These are phyloP conservation scores for Moxostoma hubbsi DNA, from an alignment of 2,797 vertebrate species.

Conservation along the genomic window DNA sequence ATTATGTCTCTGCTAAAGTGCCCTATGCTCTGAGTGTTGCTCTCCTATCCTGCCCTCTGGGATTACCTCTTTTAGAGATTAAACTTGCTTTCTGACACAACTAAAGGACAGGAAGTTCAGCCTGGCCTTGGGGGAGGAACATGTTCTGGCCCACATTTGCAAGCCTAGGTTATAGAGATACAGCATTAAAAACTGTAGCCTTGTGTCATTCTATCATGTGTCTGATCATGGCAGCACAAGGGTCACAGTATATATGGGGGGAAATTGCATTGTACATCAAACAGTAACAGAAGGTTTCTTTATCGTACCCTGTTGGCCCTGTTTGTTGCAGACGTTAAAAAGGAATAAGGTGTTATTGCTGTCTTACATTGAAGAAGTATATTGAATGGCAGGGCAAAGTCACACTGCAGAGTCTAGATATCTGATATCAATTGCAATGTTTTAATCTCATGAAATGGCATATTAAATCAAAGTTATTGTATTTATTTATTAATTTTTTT, in stretches of 20 bases:
- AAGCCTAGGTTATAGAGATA: background rate
- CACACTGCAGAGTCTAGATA: background rate
- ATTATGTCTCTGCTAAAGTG: slow-evolving; percentile 46
- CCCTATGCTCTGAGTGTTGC: slow-evolving; percentile 22
- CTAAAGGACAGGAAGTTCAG: slow-evolving; percentile 55
- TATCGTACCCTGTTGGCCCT: background rate
- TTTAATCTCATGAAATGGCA: no score
- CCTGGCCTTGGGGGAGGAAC: slow-evolving; percentile 24
- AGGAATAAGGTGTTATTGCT: background rate
- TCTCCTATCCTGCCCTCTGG: slow-evolving; percentile 32
- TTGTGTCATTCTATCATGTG: background rate
- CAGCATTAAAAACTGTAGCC: background rate
- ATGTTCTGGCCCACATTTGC: slow-evolving; percentile 15
- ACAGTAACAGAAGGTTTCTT: background rate
- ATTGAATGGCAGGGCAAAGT: slow-evolving; percentile 1
- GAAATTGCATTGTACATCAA: background rate
- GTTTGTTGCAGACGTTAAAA: background rate
- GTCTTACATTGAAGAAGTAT: background rate
- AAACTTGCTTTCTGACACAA: slow-evolving; percentile 55
- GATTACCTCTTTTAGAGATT: slow-evolving; percentile 65
- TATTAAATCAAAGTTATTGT: no score
- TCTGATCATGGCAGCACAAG: background rate
- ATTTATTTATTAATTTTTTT: no score
- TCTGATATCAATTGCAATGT: no score
- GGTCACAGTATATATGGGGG: background rate